Evolutionary conservation across 1,140 invertebrate genomes (phyloP).

Genomic region (Parasteatoda tepidariorum): DNA sequence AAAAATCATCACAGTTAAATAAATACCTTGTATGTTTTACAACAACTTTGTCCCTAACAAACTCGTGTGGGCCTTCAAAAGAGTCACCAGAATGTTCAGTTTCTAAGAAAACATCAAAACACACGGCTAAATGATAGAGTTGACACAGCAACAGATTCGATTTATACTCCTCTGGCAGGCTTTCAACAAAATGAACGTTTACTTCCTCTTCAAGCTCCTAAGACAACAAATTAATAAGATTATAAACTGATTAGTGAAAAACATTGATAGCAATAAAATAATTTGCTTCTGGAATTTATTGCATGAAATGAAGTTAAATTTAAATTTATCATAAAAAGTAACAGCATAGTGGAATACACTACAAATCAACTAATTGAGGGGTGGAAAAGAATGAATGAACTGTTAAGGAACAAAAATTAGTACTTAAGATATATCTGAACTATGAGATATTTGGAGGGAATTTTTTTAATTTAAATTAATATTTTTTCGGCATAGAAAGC

Average conservation of each 20-base stretch:
- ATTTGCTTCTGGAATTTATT: background rate
- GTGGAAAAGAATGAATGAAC: too few relatives aligned
- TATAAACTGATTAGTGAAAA: background rate
- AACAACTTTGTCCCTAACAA: constrained; percentile 83
- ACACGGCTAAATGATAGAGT: constrained; percentile 81
- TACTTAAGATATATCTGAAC: too few relatives aligned
- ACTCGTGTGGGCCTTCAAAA: constrained; percentile 74
- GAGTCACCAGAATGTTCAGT: constrained; percentile 72
- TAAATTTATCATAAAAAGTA: background rate
- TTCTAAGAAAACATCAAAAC: constrained; percentile 89
- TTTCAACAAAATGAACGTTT: constrained; percentile 46
- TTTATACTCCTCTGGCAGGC: constrained; percentile 66
- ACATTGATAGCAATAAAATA: background rate
- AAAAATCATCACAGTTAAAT: too few relatives aligned
- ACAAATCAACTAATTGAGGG: too few relatives aligned
- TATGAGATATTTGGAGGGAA: too few relatives aligned
- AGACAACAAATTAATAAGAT: constrained; percentile 49
- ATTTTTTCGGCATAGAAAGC: too few relatives aligned
- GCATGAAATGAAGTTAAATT: background rate
- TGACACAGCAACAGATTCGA: constrained; percentile 78
- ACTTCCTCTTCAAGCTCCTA: constrained; percentile 57
- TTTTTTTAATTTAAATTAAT: too few relatives aligned
- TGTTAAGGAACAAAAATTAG: too few relatives aligned
- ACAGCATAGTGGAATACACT: too few relatives aligned
- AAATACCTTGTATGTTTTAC: constrained; percentile 75